phyloP scores from a whole-genome alignment of 2,797 vertebrate species.

The Argentina silus region DNA sequence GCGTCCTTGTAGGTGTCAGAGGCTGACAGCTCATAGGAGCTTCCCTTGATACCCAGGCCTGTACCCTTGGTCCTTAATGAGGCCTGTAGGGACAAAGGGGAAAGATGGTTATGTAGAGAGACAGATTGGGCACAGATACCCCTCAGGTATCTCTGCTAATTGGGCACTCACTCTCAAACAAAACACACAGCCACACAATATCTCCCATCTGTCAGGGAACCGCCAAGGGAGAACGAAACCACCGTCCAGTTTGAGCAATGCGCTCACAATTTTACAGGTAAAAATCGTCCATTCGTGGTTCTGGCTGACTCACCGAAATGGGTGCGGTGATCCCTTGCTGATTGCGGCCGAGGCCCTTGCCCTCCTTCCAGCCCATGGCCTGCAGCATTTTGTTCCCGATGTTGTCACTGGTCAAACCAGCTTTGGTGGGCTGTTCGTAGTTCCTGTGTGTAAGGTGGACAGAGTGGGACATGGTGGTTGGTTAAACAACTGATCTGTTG shows the following conservation, averaged over 20 bases:
- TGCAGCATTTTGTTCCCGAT: constrained; percentile 95
- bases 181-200: constrained; percentile 7
- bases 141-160: constrained; percentile 57
- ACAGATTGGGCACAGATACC: constrained; percentile 34
- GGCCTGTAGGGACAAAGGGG: constrained; percentile 74
- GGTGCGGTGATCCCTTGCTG: constrained; percentile 92
- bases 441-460: constrained; percentile 71
- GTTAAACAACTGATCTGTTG: background rate
- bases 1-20: constrained; percentile 92
- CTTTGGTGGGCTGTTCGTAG: constrained; percentile 92
- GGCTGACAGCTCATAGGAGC: constrained; percentile 85
- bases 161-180: constrained; percentile 34
- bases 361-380: constrained; percentile 95
- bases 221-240: background rate
- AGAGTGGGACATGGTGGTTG: no score
- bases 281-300: background rate
- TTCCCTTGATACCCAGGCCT: constrained; percentile 90
- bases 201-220: constrained; percentile 46
- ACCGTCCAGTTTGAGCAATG: background rate
- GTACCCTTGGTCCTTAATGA: constrained; percentile 89
- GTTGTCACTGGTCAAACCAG: constrained; percentile 90
- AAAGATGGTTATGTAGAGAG: constrained; percentile 47
- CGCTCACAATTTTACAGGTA: background rate
- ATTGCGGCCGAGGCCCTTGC: constrained; percentile 87
- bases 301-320: constrained; percentile 78